A percentile compares a stretch with the other conserved stretches of the same genome.
Evolutionary conservation across 2,797 vertebrate species (phyloP).

Genomic region (Premnoplex brunnescens): DNA sequence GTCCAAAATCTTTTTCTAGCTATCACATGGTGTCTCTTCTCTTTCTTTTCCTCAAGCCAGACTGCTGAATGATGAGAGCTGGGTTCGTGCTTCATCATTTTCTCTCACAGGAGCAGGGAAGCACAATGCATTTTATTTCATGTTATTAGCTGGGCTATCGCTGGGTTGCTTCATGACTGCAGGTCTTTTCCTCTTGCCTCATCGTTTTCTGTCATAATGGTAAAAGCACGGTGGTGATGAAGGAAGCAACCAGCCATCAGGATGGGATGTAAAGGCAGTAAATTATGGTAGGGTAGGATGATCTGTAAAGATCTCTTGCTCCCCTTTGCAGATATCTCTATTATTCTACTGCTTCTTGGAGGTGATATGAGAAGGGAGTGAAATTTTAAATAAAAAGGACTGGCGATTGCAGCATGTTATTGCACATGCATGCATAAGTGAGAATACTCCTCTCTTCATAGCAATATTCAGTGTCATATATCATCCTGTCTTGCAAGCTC

Average conservation of each 20-base stretch:
- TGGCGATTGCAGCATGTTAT: not conserved
- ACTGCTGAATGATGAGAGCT: constrained; percentile 57
- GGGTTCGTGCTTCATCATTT: constrained; percentile 55
- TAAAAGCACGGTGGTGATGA: constrained; percentile 35
- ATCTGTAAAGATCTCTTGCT: constrained; percentile 1
- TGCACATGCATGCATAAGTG: not conserved
- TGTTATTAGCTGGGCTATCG: constrained; percentile 60
- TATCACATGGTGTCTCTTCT: constrained; percentile 20
- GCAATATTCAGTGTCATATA: not conserved
- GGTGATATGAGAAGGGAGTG: not conserved
- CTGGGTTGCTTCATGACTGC: constrained; percentile 60
- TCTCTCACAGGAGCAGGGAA: constrained; percentile 51
- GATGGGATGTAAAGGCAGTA: constrained; percentile 27
- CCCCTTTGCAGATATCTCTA: constrained; percentile 28
- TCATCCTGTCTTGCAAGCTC: not conserved
- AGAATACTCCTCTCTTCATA: not conserved
- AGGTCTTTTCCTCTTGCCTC: constrained; percentile 65
- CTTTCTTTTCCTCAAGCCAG: constrained; percentile 6
- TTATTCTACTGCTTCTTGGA: constrained; percentile 10
- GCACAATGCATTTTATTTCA: constrained; percentile 64
- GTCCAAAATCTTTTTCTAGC: constrained; percentile 59
- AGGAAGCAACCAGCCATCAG: constrained; percentile 27
- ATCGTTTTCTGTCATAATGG: constrained; percentile 58
- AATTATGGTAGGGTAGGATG: not conserved
- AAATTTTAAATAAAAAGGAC: not conserved